Base-by-base conservation (phyloP, 2,113 vertebrate genomes). In the Misgurnus mizolepis region DNA sequence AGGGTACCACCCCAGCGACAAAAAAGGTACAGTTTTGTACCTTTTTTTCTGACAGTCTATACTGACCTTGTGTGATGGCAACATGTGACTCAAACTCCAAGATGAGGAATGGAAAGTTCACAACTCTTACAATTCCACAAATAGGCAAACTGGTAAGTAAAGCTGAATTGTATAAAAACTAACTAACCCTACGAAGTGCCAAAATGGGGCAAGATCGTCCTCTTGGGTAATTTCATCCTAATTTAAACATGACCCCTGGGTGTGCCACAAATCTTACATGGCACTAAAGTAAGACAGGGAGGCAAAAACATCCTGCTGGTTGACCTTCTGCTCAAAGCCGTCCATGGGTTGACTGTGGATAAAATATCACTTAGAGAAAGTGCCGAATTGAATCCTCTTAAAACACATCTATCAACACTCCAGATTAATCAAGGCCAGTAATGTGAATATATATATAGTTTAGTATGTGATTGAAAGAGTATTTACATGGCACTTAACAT, bases 11-110 rank as follows among this genome's bases (percentile, higher is more conserved):
- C 22, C 22, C 22, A 22, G 22, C 1, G 22, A 22, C 22, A 22
- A 22, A 22, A 22, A 22, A 22, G 22, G 22, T 22, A 22, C 22
- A 22, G 22, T 22, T 22, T 22, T 22, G 22, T 22, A 22, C 22
- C 22, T 22, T 22, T 22, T 22, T 22, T 22, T 22, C 22, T 22
- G 22, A 22, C 22, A 22, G 22, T 22, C 0, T 70, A 69, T 55
- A 67, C 80, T 79, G 40, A 7, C 9, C 83, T 85, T 87, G 86
- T 83, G 76, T 82, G 68, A 76, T 22, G 41, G 71, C 82, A 67
- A 86, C 86, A 80, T 84, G 87, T 67, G 72, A 60, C 67, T 22
- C 50, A 34, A 70, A 61, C 17, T 50, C 34, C 10, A 3, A 53
- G 14, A 47, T 8, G 4, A n/a, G 11, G 9, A 0, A 58, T 41